Percentiles rank a stretch among this genome's conserved stretches.
phyloP scores from a whole-genome alignment of 2,113 vertebrate species.

The Psephotus haematonotus region DNA sequence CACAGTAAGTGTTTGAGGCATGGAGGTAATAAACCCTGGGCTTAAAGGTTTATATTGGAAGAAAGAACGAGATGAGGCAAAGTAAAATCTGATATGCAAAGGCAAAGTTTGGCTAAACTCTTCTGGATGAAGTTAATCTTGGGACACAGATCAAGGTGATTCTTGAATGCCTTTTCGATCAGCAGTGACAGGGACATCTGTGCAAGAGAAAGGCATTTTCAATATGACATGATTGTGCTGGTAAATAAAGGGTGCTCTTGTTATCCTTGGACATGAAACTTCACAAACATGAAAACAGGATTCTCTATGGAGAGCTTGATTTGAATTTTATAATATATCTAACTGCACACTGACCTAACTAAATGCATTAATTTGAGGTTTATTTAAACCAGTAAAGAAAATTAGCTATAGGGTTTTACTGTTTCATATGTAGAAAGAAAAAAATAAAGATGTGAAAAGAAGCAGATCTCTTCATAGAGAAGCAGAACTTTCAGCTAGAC shows the following conservation, averaged over 20 bases:
- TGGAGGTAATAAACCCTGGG: neutral
- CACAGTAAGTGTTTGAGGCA: neutral
- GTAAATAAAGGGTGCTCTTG: neutral
- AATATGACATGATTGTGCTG: neutral
- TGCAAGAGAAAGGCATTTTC: neutral
- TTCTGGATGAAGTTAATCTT: slow-evolving; percentile 19
- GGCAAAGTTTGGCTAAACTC: slow-evolving; percentile 15
- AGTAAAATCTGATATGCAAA: slow-evolving; percentile 14
- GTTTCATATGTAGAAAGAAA: neutral
- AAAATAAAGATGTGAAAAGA: neutral
- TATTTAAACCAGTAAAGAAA: neutral
- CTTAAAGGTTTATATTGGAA: slow-evolving; percentile 14
- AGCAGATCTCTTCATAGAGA: neutral
- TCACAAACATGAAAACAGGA: neutral
- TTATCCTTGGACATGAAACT: neutral
- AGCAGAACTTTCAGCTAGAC: neutral
- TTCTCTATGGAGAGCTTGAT: neutral
- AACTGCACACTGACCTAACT: neutral
- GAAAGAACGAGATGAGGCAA: neutral
- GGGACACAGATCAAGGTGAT: neutral
- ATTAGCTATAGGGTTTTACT: neutral
- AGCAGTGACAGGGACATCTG: neutral
- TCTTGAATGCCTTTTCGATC: slow-evolving; percentile 2
- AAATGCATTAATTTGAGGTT: neutral
- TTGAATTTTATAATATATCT: neutral